These are phyloP conservation scores for Porites rus DNA, from an alignment of 92 coral and sea anemone species.

Conservation along the genomic window DNA sequence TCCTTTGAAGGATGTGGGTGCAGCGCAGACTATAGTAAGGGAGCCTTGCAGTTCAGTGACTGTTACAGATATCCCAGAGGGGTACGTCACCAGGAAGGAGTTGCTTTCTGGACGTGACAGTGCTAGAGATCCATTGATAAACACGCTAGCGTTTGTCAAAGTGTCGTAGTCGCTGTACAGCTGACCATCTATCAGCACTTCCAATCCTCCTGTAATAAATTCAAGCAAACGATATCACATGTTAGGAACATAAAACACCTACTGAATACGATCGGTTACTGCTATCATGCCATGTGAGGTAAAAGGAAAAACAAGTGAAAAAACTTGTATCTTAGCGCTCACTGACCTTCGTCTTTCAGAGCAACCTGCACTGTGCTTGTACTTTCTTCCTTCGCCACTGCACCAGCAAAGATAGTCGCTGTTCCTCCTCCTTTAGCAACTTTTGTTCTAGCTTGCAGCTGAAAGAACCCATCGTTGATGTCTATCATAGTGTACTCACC, in stretches of 20 bases:
- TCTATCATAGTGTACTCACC: conserved; percentile 71
- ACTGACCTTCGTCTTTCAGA: conserved; percentile 51
- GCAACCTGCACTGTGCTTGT: conserved; percentile 52
- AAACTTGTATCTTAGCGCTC: neutral
- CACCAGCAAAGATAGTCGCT: conserved; percentile 69
- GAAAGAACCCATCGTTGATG: conserved; percentile 42
- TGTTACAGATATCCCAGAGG: conserved; percentile 67
- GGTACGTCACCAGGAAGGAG: conserved; percentile 50
- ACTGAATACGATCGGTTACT: no score
- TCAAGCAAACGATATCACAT: neutral
- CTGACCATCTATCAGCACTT: conserved; percentile 49
- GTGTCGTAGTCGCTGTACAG: conserved; percentile 8
- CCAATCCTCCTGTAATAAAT: conserved; percentile 43
- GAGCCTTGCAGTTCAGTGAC: conserved; percentile 28
- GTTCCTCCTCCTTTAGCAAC: conserved; percentile 68
- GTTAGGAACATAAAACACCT: no score
- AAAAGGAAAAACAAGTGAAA: neutral
- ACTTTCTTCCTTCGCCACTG: conserved; percentile 57
- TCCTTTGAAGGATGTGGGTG: conserved; percentile 29
- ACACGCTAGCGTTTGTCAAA: conserved; percentile 42
- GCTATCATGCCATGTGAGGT: no score
- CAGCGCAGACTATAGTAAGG: conserved; percentile 49
- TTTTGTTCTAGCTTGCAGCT: conserved; percentile 69
- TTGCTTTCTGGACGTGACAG: conserved; percentile 51
- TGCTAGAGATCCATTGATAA: conserved; percentile 47